These are phyloP conservation scores for Emydoidea blandingii DNA, from an alignment of 2,797 vertebrate genomes.

Conservation along the genomic window DNA sequence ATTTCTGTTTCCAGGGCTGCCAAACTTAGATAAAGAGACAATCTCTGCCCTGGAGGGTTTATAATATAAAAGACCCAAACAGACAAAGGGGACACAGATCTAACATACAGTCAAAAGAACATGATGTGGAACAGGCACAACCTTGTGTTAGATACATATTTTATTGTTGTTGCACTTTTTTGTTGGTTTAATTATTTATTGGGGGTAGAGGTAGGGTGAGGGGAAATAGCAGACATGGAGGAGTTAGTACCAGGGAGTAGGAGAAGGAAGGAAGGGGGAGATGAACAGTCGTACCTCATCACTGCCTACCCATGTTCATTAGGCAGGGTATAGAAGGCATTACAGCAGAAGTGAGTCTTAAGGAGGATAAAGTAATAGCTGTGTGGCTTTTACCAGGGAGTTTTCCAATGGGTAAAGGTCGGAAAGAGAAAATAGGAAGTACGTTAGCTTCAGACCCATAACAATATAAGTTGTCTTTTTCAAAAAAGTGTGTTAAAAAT, in stretches of 20 bases:
- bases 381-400: not conserved
- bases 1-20: not conserved
- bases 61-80: not conserved
- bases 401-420: not conserved
- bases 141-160: not conserved
- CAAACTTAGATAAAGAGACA: not conserved
- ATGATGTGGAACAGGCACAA: not conserved
- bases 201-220: not conserved
- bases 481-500: not conserved
- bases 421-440: accelerated
- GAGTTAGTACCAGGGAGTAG: not conserved
- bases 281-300: not conserved
- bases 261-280: not conserved
- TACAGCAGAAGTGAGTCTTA: not conserved
- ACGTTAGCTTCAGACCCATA: not conserved
- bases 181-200: not conserved
- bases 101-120: not conserved
- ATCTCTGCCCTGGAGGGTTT: not conserved
- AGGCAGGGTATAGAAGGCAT: not conserved
- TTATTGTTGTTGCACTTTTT: not conserved
- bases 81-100: not conserved
- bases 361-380: not conserved
- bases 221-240: not conserved
- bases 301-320: not conserved
- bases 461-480: not conserved